phyloP scores from a whole-genome alignment of 2,888 invertebrate genomes.

The Tromatobia lineatoria region DNA sequence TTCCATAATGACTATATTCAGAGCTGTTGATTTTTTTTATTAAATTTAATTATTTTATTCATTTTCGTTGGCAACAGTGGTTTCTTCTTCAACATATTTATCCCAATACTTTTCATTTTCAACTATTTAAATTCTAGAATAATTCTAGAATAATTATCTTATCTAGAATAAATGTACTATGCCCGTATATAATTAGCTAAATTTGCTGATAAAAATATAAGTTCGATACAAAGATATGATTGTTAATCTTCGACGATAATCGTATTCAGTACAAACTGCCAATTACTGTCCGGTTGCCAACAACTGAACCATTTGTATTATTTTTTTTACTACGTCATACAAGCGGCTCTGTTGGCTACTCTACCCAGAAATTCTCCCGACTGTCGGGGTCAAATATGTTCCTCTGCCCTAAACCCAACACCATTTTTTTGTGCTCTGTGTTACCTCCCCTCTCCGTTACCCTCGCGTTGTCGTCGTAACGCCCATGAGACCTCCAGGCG shows the following conservation, averaged over 20 bases:
- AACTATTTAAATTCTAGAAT: no score
- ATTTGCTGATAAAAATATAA: neutral
- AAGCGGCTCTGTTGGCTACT: constrained; percentile 32
- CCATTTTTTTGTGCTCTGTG: constrained; percentile 75
- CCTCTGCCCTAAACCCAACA: constrained; percentile 73
- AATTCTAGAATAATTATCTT: no score
- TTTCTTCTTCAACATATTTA: no score
- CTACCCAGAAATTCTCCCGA: constrained; percentile 44
- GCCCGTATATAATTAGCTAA: neutral
- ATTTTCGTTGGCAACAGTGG: no score
- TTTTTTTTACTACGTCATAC: constrained; percentile 46
- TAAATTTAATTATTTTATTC: no score
- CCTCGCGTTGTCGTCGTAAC: constrained; percentile 53
- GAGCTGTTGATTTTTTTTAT: no score
- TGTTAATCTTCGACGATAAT: neutral
- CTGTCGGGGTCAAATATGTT: constrained; percentile 52
- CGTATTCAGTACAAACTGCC: neutral
- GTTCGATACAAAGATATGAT: neutral
- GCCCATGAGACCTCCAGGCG: constrained; percentile 63
- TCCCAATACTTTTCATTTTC: no score
- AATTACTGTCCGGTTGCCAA: neutral
- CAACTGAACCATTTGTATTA: constrained; percentile 7
- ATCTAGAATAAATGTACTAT: no score
- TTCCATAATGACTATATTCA: no score
- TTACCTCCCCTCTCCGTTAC: constrained; percentile 51